Evolutionary conservation across 2,888 invertebrate genomes (phyloP), one percentile per base, ranked within the genome.

Genomic region (Dendrolimus pini): DNA sequence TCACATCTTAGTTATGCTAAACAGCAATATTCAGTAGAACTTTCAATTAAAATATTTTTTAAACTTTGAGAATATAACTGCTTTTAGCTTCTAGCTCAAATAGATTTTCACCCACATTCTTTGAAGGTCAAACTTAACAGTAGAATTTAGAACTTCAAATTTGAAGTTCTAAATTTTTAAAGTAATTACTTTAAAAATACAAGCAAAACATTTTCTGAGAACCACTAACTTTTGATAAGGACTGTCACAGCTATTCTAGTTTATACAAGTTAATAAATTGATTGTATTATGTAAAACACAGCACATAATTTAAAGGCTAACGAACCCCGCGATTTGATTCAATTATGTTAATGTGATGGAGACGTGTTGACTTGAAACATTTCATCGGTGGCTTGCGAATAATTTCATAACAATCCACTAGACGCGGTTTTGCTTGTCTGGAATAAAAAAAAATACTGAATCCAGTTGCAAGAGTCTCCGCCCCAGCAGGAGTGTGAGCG

Each of bases 251-350:
- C 30, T 30, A 30, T 30, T 30, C 30, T 30, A 30, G 30, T 30
- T 30, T 30, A 30, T 30, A 30, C 30, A 30, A 30, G 6, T 9
- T 47, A 12, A 47, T 47, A 18, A 52, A 53, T 57, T 62, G 60
- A 62, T 62, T 59, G 59, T 30, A 58, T 67, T 65, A 63, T 63
- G 62, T 60, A 60, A 64, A 65, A 61, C 56, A 53, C 53, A 52
- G 55, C 59, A 59, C 47, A 18, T 54, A 54, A 18, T 55, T 55
- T 55, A 56, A 60, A 58, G 60, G 54, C 54, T 57, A 58, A 56
- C 57, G 60, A 61, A 61, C 30, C 55, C 10, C 41, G 30, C 55
- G 30, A 54, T 59, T 54, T 56, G 52, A 61, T 61, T 61, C 55
- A 56, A 57, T 59, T 59, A 61, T 61, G 61, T 54, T 56, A 59